Conservation (phyloP, 2,888 invertebrate species). For the Pseudeuparius sepicola region DNA sequence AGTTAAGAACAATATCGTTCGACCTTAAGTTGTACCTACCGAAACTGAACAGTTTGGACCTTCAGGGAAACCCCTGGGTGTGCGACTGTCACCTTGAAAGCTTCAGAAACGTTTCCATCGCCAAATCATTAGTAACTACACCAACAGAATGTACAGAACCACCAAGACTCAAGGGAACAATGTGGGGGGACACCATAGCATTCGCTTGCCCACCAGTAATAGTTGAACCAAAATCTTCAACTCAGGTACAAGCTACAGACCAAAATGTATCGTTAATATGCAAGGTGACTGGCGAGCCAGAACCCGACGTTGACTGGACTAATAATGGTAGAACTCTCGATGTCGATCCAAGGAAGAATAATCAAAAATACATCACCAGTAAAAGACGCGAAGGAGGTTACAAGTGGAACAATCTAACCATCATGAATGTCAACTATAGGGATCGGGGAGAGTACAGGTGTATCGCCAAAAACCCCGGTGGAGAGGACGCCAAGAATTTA, state of each 20-base stretch:
- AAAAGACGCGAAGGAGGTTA: slow-evolving; percentile 27
- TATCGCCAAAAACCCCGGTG: slow-evolving; percentile 73
- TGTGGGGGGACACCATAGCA: slow-evolving; percentile 66
- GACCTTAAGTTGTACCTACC: slow-evolving; percentile 55
- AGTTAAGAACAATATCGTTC: slow-evolving; percentile 52
- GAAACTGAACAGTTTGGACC: slow-evolving; percentile 60
- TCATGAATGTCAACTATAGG: slow-evolving; percentile 39
- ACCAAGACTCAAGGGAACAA: slow-evolving; percentile 51
- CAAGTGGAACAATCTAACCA: slow-evolving; percentile 51
- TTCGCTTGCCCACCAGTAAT: slow-evolving; percentile 79
- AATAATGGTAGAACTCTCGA: slow-evolving; percentile 55
- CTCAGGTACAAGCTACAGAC: slow-evolving; percentile 49
- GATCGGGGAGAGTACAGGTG: slow-evolving; percentile 53
- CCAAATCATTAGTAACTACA: slow-evolving; percentile 62
- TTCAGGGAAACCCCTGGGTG: slow-evolving; percentile 78
- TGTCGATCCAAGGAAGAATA: slow-evolving; percentile 39
- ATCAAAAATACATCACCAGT: slow-evolving; percentile 39
- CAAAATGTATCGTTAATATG: slow-evolving; percentile 66
- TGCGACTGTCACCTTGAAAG: slow-evolving; percentile 77
- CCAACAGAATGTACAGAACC: slow-evolving; percentile 69
- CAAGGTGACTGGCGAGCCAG: slow-evolving; percentile 52
- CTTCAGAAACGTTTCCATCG: slow-evolving; percentile 67
- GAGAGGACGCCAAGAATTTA: slow-evolving; percentile 65
- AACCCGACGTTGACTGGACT: slow-evolving; percentile 67
- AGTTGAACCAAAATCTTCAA: slow-evolving; percentile 50